Evolutionary conservation across 2,113 vertebrate genomes (phyloP).

Genomic region (Pao palembangensis): DNA sequence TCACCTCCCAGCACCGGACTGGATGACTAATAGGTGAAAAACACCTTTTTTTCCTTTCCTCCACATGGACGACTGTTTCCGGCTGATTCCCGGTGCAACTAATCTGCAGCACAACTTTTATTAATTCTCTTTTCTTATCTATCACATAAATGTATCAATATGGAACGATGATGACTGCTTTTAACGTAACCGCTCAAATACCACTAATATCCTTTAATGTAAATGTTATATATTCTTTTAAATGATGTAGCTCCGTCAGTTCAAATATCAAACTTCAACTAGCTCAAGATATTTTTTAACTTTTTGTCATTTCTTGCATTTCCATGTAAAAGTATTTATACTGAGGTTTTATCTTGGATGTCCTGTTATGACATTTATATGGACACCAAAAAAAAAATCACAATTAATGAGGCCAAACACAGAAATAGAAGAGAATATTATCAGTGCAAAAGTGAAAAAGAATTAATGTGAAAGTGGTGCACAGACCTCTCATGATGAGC

Average conservation of each 20-base stretch:
- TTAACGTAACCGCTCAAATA: constrained; percentile 37
- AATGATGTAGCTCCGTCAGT: constrained; percentile 47
- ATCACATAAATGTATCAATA: constrained; percentile 41
- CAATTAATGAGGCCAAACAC: constrained; percentile 36
- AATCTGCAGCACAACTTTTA: constrained; percentile 53
- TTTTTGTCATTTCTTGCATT: constrained; percentile 57
- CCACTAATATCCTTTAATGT: constrained; percentile 33
- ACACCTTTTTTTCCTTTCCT: constrained; percentile 42
- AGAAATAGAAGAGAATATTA: constrained; percentile 23
- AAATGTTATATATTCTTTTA: constrained; percentile 60
- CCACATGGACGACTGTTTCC: constrained; percentile 9
- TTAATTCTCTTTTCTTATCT: constrained; percentile 28
- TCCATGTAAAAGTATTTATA: constrained; percentile 42
- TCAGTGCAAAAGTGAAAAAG: constrained; percentile 30
- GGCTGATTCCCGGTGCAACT: constrained; percentile 22
- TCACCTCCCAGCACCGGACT: constrained; percentile 38
- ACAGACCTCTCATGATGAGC: constrained; percentile 59
- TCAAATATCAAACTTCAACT: constrained; percentile 39
- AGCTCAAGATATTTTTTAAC: constrained; percentile 32
- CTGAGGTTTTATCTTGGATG: constrained; percentile 59
- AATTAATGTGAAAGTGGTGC: constrained; percentile 21
- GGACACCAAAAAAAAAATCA: constrained; percentile 21
- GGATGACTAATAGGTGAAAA: constrained; percentile 31
- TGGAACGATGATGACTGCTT: constrained; percentile 49
- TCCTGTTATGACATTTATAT: constrained; percentile 27